These are phyloP conservation scores for Marisa cornuarietis DNA, from an alignment of 1,140 invertebrate genomes.

Conservation along the genomic window DNA sequence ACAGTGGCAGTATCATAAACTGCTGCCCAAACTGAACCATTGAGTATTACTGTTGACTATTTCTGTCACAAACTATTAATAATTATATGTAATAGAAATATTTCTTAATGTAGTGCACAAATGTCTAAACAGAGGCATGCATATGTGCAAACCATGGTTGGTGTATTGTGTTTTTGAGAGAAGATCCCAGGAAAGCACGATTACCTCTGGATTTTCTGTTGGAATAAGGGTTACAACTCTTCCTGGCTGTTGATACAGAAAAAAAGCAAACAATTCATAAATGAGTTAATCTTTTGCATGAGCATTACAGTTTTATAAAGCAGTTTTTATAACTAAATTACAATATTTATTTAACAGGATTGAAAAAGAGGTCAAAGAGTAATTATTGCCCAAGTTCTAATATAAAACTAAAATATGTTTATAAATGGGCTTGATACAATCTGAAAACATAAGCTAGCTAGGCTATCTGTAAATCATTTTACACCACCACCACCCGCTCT, in stretches of 20 bases:
- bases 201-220: constrained; percentile 73
- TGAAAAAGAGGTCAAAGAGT: too few species aligned
- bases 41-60: not conserved
- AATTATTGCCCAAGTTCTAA: too few species aligned
- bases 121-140: not conserved
- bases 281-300: not conserved
- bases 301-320: not conserved
- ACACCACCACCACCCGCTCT: too few species aligned
- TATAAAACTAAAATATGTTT: too few species aligned
- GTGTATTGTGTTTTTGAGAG: too few species aligned
- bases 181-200: too few species aligned
- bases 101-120: not conserved
- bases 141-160: not conserved
- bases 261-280: not conserved
- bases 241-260: constrained; percentile 78
- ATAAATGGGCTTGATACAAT: too few species aligned
- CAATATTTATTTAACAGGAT: not conserved
- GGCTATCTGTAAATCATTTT: too few species aligned
- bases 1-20: too few species aligned
- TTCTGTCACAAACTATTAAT: not conserved
- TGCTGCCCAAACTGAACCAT: not conserved
- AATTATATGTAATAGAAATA: not conserved
- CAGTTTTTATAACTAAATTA: not conserved
- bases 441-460: too few species aligned
- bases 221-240: constrained; percentile 85